Evolutionary conservation across 2,888 invertebrate species (phyloP).

Genomic region (Alloplasta piceator): DNA sequence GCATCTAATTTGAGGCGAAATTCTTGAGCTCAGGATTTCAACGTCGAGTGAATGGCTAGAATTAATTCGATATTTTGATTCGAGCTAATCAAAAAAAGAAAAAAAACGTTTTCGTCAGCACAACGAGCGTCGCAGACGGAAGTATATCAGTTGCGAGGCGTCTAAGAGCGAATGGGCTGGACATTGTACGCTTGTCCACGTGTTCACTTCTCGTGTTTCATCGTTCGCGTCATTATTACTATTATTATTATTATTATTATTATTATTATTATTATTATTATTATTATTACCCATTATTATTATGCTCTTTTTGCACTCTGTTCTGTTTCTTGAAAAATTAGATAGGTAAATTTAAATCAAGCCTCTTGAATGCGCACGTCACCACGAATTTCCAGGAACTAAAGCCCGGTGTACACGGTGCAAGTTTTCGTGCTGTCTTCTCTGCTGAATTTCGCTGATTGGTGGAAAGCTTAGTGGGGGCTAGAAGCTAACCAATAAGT

Average conservation of each 20-base stretch:
- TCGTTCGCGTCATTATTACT: slow-evolving; percentile 27
- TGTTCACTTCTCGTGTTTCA: slow-evolving; percentile 61
- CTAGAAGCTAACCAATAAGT: too few species aligned
- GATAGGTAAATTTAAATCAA: slow-evolving; percentile 40
- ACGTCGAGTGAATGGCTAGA: not conserved
- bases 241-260: slow-evolving; percentile 12
- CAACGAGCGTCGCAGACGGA: slow-evolving; percentile 53
- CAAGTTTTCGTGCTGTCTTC: too few species aligned
- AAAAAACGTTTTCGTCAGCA: slow-evolving; percentile 38
- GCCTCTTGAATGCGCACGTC: not conserved
- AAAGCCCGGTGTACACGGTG: too few species aligned
- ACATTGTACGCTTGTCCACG: slow-evolving; percentile 52
- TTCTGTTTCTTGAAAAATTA: slow-evolving; percentile 17
- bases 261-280: too few species aligned
- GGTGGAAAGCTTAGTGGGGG: too few species aligned
- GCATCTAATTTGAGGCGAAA: too few species aligned
- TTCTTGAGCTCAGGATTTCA: too few species aligned
- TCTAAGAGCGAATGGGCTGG: slow-evolving; percentile 44
- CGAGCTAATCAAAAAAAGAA: slow-evolving; percentile 43
- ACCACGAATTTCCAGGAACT: too few species aligned
- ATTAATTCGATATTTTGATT: slow-evolving; percentile 44
- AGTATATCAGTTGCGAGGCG: slow-evolving; percentile 62
- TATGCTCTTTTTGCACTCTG: not conserved
- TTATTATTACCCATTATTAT: slow-evolving; percentile 7
- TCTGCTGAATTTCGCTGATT: too few species aligned